Conservation (phyloP, 2,113 vertebrate genomes). For the Poeciliopsis prolifica region DNA sequence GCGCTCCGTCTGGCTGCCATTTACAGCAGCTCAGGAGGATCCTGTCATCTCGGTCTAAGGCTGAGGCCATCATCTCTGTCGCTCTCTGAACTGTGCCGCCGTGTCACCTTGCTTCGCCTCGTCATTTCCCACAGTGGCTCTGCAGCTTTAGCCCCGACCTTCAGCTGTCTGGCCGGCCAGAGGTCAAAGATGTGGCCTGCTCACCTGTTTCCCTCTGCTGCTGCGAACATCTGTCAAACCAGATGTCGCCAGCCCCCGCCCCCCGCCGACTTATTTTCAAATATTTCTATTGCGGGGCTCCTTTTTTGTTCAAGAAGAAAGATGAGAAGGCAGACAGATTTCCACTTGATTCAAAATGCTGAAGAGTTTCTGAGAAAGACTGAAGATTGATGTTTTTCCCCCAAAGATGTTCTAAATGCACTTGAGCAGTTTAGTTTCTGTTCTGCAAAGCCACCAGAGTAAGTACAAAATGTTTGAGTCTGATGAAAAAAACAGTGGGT, state of each 20-base stretch:
- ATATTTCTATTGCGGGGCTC: constrained; percentile 51
- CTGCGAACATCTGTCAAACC: constrained; percentile 22
- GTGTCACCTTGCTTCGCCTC: not conserved
- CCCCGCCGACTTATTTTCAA: constrained; percentile 36
- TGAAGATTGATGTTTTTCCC: constrained; percentile 7
- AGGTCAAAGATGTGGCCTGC: not conserved
- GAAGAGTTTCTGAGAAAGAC: constrained; percentile 62
- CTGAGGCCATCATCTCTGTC: constrained; percentile 10
- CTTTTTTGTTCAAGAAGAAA: constrained; percentile 56
- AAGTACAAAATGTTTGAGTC: too few species aligned
- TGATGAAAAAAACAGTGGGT: too few species aligned
- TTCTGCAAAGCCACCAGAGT: too few species aligned
- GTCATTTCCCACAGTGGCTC: not conserved
- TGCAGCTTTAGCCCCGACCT: not conserved
- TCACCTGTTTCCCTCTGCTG: constrained; percentile 8
- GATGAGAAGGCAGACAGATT: constrained; percentile 46
- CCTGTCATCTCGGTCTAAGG: constrained; percentile 8
- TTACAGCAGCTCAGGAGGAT: constrained; percentile 15
- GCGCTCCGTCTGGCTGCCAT: constrained; percentile 14
- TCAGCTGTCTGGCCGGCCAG: constrained; percentile 1
- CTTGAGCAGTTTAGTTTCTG: not conserved
- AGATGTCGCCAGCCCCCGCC: constrained; percentile 9
- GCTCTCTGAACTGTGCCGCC: not conserved
- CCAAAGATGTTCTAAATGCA: not conserved
- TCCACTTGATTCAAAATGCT: constrained; percentile 40